These are phyloP conservation scores for Grus americana DNA, from an alignment of 2,113 vertebrate species.

Conservation along the genomic window DNA sequence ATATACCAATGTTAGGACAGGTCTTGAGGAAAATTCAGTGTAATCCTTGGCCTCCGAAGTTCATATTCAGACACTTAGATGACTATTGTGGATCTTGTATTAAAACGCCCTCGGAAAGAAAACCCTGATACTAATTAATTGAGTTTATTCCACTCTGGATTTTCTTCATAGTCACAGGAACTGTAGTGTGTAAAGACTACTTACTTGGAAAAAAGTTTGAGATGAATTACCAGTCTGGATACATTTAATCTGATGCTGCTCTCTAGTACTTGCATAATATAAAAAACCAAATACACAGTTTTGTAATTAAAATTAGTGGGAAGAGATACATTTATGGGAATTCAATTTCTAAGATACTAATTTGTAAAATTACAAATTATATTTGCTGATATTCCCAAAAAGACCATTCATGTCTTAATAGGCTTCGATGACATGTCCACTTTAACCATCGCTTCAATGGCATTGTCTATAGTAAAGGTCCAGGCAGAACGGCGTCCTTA, in stretches of 20 bases:
- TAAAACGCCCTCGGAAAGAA: neutral
- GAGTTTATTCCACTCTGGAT: neutral
- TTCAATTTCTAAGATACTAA: neutral
- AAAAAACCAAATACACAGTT: neutral
- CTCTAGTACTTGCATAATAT: neutral
- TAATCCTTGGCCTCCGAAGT: neutral
- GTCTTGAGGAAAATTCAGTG: neutral
- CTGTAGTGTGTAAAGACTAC: neutral
- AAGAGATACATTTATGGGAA: neutral
- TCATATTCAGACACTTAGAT: neutral
- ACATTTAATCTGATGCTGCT: neutral
- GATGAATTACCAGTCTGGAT: neutral
- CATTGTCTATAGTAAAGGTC: neutral
- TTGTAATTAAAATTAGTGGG: neutral
- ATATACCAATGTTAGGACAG: neutral
- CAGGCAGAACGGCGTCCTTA: neutral
- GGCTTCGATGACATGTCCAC: neutral
- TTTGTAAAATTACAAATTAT: neutral
- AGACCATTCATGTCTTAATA: neutral
- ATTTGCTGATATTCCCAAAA: neutral
- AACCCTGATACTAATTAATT: neutral
- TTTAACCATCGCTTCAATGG: neutral
- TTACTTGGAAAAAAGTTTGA: neutral
- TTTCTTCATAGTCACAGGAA: neutral
- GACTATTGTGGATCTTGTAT: neutral